Evolutionary conservation across 2,113 vertebrate genomes (phyloP).

Genomic region (Mustela lutreola): DNA sequence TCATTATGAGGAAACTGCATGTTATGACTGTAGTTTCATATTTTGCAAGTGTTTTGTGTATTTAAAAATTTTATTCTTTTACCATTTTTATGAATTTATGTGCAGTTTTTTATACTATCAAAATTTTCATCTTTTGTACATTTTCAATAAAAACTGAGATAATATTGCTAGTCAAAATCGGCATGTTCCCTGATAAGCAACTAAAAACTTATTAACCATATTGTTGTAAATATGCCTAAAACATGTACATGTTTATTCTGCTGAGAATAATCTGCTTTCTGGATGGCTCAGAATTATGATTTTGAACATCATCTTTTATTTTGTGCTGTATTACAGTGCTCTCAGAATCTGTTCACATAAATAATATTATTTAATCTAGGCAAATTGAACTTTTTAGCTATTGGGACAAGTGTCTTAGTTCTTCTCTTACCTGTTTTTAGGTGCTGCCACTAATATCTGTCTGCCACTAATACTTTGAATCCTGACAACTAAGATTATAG

Average conservation of each 20-base stretch:
- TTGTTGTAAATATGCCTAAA: slow-evolving; percentile 43
- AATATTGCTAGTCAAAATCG: neutral
- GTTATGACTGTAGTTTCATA: neutral
- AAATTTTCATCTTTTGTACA: neutral
- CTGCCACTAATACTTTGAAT: neutral
- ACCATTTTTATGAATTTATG: neutral
- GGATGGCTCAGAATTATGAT: neutral
- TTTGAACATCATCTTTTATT: slow-evolving; percentile 18
- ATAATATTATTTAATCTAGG: neutral
- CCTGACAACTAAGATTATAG: neutral
- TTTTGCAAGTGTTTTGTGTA: slow-evolving; percentile 6
- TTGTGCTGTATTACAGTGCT: neutral
- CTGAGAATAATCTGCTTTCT: neutral
- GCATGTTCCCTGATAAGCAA: neutral
- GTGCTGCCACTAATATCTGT: neutral
- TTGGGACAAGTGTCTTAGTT: neutral
- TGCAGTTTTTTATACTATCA: neutral
- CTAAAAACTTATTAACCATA: neutral
- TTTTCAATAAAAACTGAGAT: slow-evolving; percentile 51
- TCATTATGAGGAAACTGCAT: neutral
- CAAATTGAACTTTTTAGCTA: neutral
- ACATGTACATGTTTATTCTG: neutral
- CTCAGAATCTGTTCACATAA: neutral
- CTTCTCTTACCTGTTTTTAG: neutral
- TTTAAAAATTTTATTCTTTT: slow-evolving; percentile 26